Evolutionary conservation across 2,113 vertebrate species (phyloP), one percentile per base, ranked within the genome.

Genomic region (Calonectris borealis): DNA sequence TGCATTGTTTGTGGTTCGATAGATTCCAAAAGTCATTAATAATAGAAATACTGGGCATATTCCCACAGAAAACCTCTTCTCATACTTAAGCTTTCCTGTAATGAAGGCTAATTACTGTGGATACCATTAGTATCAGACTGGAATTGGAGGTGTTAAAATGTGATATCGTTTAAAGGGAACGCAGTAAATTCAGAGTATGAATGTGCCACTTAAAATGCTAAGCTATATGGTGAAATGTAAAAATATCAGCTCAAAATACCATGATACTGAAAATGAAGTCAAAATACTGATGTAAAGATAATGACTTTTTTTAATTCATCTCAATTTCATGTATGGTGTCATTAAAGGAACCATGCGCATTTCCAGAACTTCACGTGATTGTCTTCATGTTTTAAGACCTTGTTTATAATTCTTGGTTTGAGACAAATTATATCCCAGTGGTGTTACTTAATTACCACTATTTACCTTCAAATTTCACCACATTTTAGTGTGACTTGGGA

Each of bases 21-120:
- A 54, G 65, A 57, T 88, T 95, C 80, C 88, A 95, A 66, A 77
- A 88, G 91, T 66, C 86, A 81, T 96, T 86, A 95, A 94, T 92
- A 92, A 95, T 88, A 18, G 76, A 90, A 88, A 54, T 24, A 32
- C 25, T 66, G 55, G 76, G 72, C 86, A 46, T 51, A 32, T 58
- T 94, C 83, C 61, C 81, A 75, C 42, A 57, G 79, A 95, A 93
- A 54, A 83, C 32, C 66, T 85, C 58, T 64, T 27, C 58, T 90
- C 61, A 55, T 61, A 19, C 44, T 89, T 66, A 51, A 84, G 69
- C 79, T 81, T 92, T 88, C 55, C 80, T 93, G 40, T 86, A 94
- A 96, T 64, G 81, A 94, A 31, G 70, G 83, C 83, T 91, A 82
- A 95, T 95, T 91, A 82, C 86, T 68, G 36, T 81, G 93, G 72